Percentiles rank a stretch among this genome's conserved stretches.
Evolutionary conservation across 1,140 invertebrate genomes (phyloP).

Genomic region (Achatina immaculata): DNA sequence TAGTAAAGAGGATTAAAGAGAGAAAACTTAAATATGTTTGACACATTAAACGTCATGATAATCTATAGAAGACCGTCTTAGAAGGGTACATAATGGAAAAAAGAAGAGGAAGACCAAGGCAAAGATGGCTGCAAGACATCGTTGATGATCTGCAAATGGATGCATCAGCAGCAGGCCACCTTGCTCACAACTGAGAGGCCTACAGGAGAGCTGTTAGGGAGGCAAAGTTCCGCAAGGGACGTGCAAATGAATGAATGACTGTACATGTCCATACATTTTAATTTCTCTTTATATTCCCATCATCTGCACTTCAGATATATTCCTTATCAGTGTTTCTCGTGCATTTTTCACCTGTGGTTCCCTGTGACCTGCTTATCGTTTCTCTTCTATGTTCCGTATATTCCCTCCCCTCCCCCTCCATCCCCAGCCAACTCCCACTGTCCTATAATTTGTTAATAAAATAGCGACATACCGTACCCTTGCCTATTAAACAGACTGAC

Average conservation of each 20-base stretch:
- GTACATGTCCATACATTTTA: background rate
- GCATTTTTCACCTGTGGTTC: background rate
- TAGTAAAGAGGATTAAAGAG: too few species aligned
- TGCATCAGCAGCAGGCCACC: too few species aligned
- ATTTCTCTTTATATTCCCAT: background rate
- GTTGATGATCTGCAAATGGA: too few species aligned
- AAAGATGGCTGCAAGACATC: too few species aligned
- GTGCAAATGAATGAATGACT: background rate
- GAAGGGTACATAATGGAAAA: too few species aligned
- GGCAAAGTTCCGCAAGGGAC: too few species aligned
- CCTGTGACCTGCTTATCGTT: background rate
- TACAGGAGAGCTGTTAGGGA: too few species aligned
- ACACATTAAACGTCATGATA: too few species aligned
- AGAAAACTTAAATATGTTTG: too few species aligned
- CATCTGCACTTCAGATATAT: background rate
- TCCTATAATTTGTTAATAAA: background rate
- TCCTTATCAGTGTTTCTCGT: background rate
- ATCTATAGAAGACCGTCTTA: too few species aligned
- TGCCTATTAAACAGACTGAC: background rate
- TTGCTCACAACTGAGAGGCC: too few species aligned
- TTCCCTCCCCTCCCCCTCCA: conserved; percentile 5
- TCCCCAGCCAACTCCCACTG: background rate
- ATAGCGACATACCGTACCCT: background rate
- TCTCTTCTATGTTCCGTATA: background rate
- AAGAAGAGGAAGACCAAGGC: too few species aligned